Evolutionary conservation across 1,140 invertebrate genomes (phyloP).

Genomic region (Drosophila subpulchrella): DNA sequence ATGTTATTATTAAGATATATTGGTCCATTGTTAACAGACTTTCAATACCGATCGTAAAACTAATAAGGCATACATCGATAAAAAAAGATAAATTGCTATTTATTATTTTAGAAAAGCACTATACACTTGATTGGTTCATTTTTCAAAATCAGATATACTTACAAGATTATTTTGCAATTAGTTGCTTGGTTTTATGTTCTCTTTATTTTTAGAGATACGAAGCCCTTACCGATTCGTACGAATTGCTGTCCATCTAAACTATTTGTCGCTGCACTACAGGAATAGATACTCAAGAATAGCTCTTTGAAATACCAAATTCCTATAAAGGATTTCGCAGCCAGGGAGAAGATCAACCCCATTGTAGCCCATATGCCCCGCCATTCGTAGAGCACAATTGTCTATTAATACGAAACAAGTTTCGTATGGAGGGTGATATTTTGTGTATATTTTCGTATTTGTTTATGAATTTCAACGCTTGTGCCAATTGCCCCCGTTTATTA

Average conservation of each 20-base stretch:
- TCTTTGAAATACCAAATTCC: constrained; percentile 26
- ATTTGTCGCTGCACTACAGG: neutral
- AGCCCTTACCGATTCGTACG: constrained; percentile 4
- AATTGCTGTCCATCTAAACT: constrained; percentile 12
- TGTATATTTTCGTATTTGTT: constrained; percentile 42
- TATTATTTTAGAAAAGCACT: neutral
- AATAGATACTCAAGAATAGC: constrained; percentile 47
- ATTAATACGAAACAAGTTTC: constrained; percentile 3
- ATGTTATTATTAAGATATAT: constrained; percentile 2
- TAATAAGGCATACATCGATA: neutral
- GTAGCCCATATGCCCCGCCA: neutral
- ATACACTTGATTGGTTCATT: neutral
- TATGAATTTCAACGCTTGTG: constrained; percentile 46
- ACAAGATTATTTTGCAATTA: neutral
- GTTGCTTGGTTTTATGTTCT: neutral
- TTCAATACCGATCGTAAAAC: constrained; percentile 2
- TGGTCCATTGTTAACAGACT: neutral
- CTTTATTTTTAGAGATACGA: constrained; percentile 14
- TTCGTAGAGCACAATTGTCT: neutral
- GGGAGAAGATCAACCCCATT: neutral
- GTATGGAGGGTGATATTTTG: constrained; percentile 9
- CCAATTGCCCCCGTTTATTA: constrained; percentile 20
- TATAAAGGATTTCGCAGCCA: constrained; percentile 4
- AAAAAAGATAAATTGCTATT: neutral
- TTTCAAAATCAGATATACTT: neutral